Evolutionary conservation across 2,113 vertebrate species (phyloP).

Genomic region (Podocnemis expansa): DNA sequence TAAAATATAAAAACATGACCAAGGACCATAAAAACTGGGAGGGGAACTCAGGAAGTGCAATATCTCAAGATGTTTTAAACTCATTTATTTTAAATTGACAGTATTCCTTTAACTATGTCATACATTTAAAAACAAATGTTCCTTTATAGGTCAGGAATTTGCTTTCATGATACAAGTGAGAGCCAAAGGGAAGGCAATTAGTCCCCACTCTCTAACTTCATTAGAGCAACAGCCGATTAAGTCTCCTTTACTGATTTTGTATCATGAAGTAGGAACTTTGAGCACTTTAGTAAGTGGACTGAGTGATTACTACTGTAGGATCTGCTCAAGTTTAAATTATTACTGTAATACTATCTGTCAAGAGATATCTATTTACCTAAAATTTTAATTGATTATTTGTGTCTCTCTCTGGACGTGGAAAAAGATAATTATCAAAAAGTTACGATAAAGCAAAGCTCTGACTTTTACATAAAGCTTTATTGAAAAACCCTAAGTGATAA

Average conservation of each 20-base stretch:
- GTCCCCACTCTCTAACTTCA: background rate
- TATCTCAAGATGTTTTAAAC: background rate
- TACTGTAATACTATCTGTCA: background rate
- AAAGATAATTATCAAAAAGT: background rate
- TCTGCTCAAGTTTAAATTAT: background rate
- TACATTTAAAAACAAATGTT: background rate
- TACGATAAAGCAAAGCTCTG: background rate
- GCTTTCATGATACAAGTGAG: background rate
- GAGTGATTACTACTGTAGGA: background rate
- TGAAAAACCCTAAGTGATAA: background rate
- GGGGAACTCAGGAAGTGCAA: background rate
- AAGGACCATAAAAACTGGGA: background rate
- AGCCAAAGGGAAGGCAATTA: background rate
- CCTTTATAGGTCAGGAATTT: background rate
- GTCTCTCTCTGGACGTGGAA: background rate
- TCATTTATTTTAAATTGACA: background rate
- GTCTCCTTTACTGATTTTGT: background rate
- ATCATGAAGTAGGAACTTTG: background rate
- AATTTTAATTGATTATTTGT: background rate
- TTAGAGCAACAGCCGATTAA: accelerated
- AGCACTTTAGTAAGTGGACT: accelerated
- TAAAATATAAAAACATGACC: background rate
- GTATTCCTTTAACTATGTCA: background rate
- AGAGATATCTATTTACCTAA: background rate
- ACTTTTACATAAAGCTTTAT: background rate